Evolutionary conservation across 2,113 vertebrate genomes (phyloP).

Genomic region (Andinoacara biseriatus): DNA sequence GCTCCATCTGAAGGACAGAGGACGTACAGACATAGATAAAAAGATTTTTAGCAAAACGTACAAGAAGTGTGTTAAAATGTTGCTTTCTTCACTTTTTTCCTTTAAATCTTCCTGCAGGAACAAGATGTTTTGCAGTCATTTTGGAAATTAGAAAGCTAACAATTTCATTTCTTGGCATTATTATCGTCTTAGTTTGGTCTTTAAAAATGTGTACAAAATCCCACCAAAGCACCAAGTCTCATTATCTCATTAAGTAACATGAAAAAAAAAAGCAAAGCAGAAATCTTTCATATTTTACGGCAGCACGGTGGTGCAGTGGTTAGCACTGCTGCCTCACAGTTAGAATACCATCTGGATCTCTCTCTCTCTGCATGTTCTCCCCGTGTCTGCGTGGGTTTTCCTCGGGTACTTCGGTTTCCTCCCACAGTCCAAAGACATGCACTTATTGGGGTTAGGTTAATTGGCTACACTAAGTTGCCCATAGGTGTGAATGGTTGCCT

Average conservation of each 20-base stretch:
- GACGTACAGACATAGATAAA: not conserved
- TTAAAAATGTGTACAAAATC: rapidly evolving
- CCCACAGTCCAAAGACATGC: too few species aligned
- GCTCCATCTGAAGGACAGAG: conserved; percentile 76
- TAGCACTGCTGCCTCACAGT: too few species aligned
- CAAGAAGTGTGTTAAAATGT: rapidly evolving
- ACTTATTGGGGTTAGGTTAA: too few species aligned
- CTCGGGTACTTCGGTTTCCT: too few species aligned
- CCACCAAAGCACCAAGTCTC: not conserved
- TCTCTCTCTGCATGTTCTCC: too few species aligned
- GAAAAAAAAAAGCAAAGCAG: not conserved
- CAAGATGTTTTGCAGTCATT: not conserved
- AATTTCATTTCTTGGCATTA: not conserved
- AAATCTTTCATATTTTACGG: rapidly evolving
- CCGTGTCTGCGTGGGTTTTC: too few species aligned
- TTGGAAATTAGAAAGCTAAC: too few species aligned
- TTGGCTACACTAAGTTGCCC: too few species aligned
- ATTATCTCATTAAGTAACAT: not conserved
- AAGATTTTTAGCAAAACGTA: not conserved
- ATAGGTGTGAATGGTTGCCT: too few species aligned
- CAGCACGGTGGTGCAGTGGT: not conserved
- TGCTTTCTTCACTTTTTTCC: not conserved
- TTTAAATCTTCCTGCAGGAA: not conserved
- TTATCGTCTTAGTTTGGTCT: not conserved
- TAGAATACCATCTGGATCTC: too few species aligned